Evolutionary conservation across 2,113 vertebrate species (phyloP), one percentile per base, ranked within the genome.

Genomic region (Alethe diademata): DNA sequence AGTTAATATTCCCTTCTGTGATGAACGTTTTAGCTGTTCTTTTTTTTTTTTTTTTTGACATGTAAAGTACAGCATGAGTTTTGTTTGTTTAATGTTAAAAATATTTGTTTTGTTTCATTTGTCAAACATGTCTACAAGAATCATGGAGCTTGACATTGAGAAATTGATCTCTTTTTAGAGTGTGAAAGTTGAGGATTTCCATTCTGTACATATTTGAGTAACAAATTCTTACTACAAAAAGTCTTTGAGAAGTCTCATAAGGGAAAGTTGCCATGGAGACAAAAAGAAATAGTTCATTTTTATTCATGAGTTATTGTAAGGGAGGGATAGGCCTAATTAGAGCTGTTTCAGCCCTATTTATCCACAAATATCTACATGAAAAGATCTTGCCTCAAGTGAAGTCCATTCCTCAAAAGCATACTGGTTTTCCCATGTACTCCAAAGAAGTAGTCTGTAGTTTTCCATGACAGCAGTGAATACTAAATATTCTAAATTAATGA

Each of bases 221-320:
- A 82, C 5, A 79, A 80, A 91, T 78, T 81, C 40, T 85, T 78
- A 45, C 31, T 25, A 75, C 61, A 78, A 85, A 87, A 90, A 69
- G 9, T 64, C 74, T 92, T 95, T 89, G 71, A 91, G 67, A 92
- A 86, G 25, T 56, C 64, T 83, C 54, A 64, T 82, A 72, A 66
- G 85, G 72, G 25, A 86, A 78, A 71, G 58, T 82, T 97, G 16
- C 45, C 78, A 96, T 91, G 69, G 93, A 90, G 40, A 82, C 84
- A 6, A 76, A 87, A 84, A 86, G 94, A 96, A 76, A 19, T 3
- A 4, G 35, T 87, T 96, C 47, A 58, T 95, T 96, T 94, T 90
- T 95, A 96, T 97, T 98, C 83, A 91, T 92, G 85, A 92, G 47
- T 89, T 94, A 94, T 74, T 93, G 73, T 95, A 95, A 83, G 67